Evolutionary conservation across 2,888 invertebrate species (phyloP).

Genomic region (Augiades crinisus): DNA sequence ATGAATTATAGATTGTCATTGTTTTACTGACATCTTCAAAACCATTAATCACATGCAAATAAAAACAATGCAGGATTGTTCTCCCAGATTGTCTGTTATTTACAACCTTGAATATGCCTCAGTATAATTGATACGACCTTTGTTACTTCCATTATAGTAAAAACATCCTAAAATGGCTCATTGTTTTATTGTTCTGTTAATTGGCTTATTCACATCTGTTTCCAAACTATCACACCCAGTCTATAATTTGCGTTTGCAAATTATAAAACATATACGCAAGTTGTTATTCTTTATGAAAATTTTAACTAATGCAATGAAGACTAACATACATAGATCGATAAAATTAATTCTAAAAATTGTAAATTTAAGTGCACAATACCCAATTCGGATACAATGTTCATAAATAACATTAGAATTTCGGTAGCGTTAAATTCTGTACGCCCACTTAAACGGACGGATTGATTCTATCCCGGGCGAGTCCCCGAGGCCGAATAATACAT

Average conservation of each 20-base stretch:
- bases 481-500: constrained; percentile 22
- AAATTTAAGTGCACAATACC: no score
- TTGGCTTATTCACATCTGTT: background rate
- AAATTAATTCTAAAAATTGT: background rate
- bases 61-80: no score
- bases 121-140: no score
- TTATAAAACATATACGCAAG: background rate
- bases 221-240: background rate
- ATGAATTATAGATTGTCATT: no score
- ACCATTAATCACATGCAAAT: no score
- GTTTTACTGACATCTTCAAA: no score
- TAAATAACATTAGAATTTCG: constrained; percentile 1
- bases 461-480: background rate
- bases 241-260: background rate
- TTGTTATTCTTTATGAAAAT: background rate
- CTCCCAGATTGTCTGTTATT: no score
- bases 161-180: no score
- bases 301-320: background rate
- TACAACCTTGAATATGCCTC: no score
- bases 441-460: background rate
- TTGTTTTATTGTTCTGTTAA: no score
- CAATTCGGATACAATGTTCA: background rate
- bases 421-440: background rate
- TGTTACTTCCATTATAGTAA: no score
- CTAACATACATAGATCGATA: no score